Conservation (phyloP, 2,797 vertebrate species). For the Sylvilagus floridanus region DNA sequence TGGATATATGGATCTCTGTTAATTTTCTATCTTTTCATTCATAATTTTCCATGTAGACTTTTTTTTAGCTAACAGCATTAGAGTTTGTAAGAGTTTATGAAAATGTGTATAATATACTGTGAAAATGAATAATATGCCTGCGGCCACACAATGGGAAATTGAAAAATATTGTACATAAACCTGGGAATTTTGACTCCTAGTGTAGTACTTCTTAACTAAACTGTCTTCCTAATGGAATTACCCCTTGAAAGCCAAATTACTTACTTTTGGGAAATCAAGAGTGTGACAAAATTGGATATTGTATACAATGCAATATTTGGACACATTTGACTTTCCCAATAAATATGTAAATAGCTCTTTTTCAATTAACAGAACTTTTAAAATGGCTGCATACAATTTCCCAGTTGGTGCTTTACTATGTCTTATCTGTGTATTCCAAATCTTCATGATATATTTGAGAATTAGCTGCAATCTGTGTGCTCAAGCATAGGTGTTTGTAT, state of each 20-base stretch:
- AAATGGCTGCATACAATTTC: not conserved
- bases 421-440: not conserved
- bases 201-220: conserved; percentile 23
- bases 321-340: not conserved
- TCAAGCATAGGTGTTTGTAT: not conserved
- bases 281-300: not conserved
- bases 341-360: conserved; percentile 25
- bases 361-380: conserved; percentile 11
- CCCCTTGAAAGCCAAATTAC: not conserved
- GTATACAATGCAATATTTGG: not conserved
- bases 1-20: not conserved
- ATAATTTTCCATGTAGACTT: not conserved
- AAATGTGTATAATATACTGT: not conserved
- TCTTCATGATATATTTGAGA: not conserved
- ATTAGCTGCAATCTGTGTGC: not conserved
- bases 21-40: conserved; percentile 6
- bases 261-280: conserved; percentile 17
- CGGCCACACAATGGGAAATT: not conserved
- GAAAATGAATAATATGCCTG: not conserved
- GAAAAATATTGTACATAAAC: not conserved
- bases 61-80: not conserved
- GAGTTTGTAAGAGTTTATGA: not conserved
- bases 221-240: not conserved
- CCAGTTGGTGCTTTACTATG: not conserved
- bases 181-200: not conserved